Base-by-base conservation (phyloP, 2,888 invertebrate species). In the Tillus elongatus region DNA sequence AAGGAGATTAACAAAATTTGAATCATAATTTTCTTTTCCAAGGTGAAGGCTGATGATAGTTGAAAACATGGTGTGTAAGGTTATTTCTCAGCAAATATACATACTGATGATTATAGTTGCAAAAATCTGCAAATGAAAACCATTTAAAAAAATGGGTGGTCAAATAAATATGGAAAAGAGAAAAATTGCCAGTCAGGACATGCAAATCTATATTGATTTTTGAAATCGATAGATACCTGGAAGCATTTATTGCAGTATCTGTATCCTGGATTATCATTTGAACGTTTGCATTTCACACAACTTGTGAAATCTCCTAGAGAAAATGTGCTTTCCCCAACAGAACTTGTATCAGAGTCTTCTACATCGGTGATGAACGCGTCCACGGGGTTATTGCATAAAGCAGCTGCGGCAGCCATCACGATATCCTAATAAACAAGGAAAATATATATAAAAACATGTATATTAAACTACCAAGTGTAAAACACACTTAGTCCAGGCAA, bases 201-300 rank as follows among this genome's bases (percentile, higher is more conserved):
- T 45, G 46, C 45, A 49, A 44, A 48, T 46, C 44, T 43, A 38
- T 46, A 39, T 36, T 33, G 11, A 35, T 11, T 29, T 33, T 28
- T 30, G 31, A 12, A 13, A 33, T 29, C 31, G 34, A 46, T 45
- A 45, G 36, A 37, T 58, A 58, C 81, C 77, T 77, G 75, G 60
- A 74, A 81, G 58, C 81, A 82, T 63, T 75, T 75, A 59, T 77
- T 74, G 62, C 82, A 82, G 66, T 75, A 80, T 44, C 77, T 65
- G 57, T 74, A 81, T 39, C 72, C 63, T 26, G 79, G 77, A 66
- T 77, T 77, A 48, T 66, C 63, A 59, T 79, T 75, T 47, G 62
- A 59, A 33, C 71, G 70, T 44, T 68, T 70, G 64, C 82, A 82
- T 54, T 74, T 75, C 11, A 75, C 70, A 58, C 82, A 82, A 37